Evolutionary conservation across 2,888 invertebrate species (phyloP).

Genomic region (Atethmia centrago): DNA sequence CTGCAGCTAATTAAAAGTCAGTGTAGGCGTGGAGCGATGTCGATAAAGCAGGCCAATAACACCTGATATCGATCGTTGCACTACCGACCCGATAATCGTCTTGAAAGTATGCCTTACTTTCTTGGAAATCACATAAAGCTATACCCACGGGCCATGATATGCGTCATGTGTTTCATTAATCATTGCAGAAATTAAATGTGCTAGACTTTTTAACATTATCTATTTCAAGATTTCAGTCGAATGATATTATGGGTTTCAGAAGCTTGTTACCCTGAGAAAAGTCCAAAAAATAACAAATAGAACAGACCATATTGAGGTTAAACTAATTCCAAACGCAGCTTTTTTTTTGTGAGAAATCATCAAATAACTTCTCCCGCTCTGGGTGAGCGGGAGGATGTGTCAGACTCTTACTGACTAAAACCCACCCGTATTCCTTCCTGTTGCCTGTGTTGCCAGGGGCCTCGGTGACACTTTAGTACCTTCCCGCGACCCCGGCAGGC

Average conservation of each 20-base stretch:
- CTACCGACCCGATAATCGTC: not conserved
- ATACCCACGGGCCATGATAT: not conserved
- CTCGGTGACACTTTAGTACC: no score
- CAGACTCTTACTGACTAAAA: no score
- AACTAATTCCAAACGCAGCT: not conserved
- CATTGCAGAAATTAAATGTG: not conserved
- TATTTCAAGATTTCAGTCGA: not conserved
- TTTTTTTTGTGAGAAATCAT: no score
- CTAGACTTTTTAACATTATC: not conserved
- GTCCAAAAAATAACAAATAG: not conserved
- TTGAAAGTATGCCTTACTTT: conserved; percentile 15
- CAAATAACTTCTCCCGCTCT: no score
- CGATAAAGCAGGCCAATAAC: conserved; percentile 47
- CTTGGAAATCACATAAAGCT: not conserved
- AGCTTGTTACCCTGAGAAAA: not conserved
- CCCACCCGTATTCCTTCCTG: no score
- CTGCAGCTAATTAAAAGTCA: no score
- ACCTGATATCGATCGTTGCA: conserved; percentile 25
- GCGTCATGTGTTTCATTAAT: conserved; percentile 11
- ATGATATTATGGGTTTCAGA: not conserved
- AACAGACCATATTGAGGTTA: not conserved
- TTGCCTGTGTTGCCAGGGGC: no score
- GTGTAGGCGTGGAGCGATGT: conserved; percentile 9
- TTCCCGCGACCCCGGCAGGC: no score
- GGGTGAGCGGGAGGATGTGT: no score